Base-by-base conservation (phyloP, 35 echinoderm and acorn worm genomes). In the Eucidaris tribuloides region DNA sequence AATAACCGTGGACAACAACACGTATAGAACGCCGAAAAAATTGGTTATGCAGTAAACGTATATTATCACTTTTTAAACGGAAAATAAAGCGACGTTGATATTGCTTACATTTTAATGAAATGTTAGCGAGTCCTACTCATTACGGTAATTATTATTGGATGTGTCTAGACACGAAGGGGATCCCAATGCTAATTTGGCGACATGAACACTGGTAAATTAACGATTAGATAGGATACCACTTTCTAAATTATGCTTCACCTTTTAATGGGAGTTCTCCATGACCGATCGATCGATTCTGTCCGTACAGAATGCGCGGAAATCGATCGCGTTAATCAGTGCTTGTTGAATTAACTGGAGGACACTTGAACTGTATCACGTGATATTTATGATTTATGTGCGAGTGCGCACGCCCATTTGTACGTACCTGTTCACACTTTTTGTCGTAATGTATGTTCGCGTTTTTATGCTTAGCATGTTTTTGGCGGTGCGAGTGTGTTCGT, bases 131-230 rank as follows among this genome's bases (percentile, higher is more conserved):
- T 28, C 61, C 37, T 34, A 15, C 27, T 64, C 30, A 64, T 64
- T 64, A 64, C 28, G 30, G 7, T 64, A 64, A 64, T 64, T 34
- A 64, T 64, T 64, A 64, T 34, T 64, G 61, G 61, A 14, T 14
- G 30, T 32, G 61, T 64, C 61, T 64, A 64, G 61, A 64, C 61
- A 28, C 37, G 61, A 34, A 64, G 37, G 61, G 30, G 61, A 32
- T 30, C 30, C 28, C 6, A 4, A 64, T 34, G 37, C n/a, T 64
- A 64, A 64, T 64, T 64, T 64, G 61, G 61, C 61, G 61, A 64
- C 61, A 64, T 64, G 61, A 34, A 64, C 61, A 64, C 61, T 64
- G 28, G n/a, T 27, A 32, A 64, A 64, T 27, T 64, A n/a, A 64
- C 61, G 61, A 64, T 64, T 64, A 64, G 37, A 32, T 64, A 11